Conservation (phyloP, 2,797 vertebrate genomes). For the Chrosomus eos region DNA sequence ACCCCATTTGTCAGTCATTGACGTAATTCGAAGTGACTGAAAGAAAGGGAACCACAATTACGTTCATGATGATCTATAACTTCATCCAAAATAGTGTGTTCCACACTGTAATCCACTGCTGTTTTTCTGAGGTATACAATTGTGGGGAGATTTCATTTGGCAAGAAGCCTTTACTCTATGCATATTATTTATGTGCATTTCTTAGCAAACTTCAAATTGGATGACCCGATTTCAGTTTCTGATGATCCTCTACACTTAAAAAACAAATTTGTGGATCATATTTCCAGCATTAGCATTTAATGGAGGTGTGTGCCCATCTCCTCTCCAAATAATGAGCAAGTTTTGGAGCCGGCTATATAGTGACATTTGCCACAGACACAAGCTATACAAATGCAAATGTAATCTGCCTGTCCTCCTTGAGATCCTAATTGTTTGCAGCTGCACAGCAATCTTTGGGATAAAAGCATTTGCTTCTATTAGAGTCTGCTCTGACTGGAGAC, state of each 20-base stretch:
- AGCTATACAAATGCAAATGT: conserved; percentile 67
- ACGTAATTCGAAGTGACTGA: too few relatives aligned
- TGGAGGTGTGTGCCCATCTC: conserved; percentile 47
- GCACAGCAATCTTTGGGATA: conserved; percentile 57
- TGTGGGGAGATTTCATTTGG: conserved; percentile 19
- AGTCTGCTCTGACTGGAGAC: conserved; percentile 48
- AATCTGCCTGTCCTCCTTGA: conserved; percentile 62
- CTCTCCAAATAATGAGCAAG: conserved; percentile 50
- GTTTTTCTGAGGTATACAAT: conserved; percentile 7
- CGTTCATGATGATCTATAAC: not conserved
- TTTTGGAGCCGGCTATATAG: conserved; percentile 42
- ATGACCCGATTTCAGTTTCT: conserved; percentile 37
- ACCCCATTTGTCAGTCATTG: too few relatives aligned
- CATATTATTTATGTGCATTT: conserved; percentile 43
- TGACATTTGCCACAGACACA: conserved; percentile 60
- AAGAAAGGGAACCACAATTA: not conserved
- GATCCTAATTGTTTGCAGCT: conserved; percentile 67
- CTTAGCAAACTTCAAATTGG: conserved; percentile 45
- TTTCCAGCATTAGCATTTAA: conserved; percentile 55
- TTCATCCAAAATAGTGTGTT: not conserved
- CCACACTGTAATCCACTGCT: not conserved
- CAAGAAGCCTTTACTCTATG: conserved; percentile 45
- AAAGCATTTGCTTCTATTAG: conserved; percentile 62
- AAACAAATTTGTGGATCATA: conserved; percentile 57
- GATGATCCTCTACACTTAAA: conserved; percentile 54